Conservation (phyloP, 2,888 invertebrate genomes). For the Dolichomitus sp. region DNA sequence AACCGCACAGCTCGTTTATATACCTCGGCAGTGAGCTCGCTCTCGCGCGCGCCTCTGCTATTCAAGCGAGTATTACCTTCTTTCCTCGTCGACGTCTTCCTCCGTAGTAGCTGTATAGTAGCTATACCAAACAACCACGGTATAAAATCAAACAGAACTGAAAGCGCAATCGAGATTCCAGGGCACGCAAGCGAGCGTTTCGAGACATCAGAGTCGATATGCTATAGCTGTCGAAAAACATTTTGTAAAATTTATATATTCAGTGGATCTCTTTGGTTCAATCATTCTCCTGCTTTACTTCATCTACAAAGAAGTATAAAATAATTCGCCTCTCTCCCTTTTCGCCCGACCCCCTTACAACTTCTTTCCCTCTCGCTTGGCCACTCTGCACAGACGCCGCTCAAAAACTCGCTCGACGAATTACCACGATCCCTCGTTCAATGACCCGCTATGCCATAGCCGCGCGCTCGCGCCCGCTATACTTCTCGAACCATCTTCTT, state of each 20-base stretch:
- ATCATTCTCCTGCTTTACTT: neutral
- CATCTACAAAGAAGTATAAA: constrained; percentile 58
- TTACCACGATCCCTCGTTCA: constrained; percentile 65
- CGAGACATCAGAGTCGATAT: neutral
- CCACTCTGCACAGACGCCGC: constrained; percentile 59
- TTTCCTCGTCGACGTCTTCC: constrained; percentile 4
- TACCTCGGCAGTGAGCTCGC: constrained; percentile 28
- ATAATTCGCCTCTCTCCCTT: constrained; percentile 54
- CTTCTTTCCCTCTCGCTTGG: constrained; percentile 49
- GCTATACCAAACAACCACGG: neutral
- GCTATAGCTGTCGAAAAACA: neutral
- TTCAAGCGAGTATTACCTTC: constrained; percentile 36
- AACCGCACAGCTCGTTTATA: constrained; percentile 65
- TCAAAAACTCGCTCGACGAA: constrained; percentile 70
- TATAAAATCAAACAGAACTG: constrained; percentile 1
- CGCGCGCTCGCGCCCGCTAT: neutral
- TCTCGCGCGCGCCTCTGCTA: constrained; percentile 27
- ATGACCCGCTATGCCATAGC: constrained; percentile 44
- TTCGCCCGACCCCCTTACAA: constrained; percentile 34
- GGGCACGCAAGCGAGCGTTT: neutral
- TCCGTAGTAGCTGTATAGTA: neutral
- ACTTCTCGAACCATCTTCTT: constrained; percentile 26
- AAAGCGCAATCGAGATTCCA: constrained; percentile 8
- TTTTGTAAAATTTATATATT: neutral
- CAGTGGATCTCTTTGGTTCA: neutral